These are phyloP conservation scores for Neotragus moschatus DNA, from an alignment of 2,113 vertebrate species.

Conservation along the genomic window DNA sequence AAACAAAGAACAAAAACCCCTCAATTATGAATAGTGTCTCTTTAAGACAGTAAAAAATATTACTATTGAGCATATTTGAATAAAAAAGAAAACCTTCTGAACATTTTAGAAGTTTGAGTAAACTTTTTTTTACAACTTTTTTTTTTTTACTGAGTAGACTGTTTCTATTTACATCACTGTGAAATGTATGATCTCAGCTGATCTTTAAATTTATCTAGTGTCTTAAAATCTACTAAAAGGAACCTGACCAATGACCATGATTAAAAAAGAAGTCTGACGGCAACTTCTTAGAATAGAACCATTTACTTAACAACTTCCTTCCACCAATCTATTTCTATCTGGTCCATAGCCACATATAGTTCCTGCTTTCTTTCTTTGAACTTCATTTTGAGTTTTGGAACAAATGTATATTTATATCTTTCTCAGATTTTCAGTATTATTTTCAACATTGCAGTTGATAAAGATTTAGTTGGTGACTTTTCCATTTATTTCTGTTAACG, in stretches of 20 bases:
- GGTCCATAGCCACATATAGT: conserved; percentile 46
- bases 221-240: conserved; percentile 34
- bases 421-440: conserved; percentile 43
- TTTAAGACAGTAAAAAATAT: not conserved
- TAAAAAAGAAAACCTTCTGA: not conserved
- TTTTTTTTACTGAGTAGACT: not conserved
- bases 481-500: not conserved
- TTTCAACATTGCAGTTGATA: conserved; percentile 17
- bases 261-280: conserved; percentile 42
- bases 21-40: not conserved
- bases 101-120: conserved; percentile 4
- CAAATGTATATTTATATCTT: conserved; percentile 41
- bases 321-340: conserved; percentile 57
- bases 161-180: conserved; percentile 44
- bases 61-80: not conserved
- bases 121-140: not conserved
- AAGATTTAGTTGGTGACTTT: not conserved
- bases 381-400: conserved; percentile 51
- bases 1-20: not conserved
- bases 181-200: conserved; percentile 38
- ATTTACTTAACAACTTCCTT: conserved; percentile 61
- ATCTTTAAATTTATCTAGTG: conserved; percentile 41
- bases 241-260: conserved; percentile 43
- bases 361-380: conserved; percentile 39
- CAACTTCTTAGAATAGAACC: conserved; percentile 54